Conservation (phyloP, 2,797 vertebrate species). For the Girardinus metallicus region DNA sequence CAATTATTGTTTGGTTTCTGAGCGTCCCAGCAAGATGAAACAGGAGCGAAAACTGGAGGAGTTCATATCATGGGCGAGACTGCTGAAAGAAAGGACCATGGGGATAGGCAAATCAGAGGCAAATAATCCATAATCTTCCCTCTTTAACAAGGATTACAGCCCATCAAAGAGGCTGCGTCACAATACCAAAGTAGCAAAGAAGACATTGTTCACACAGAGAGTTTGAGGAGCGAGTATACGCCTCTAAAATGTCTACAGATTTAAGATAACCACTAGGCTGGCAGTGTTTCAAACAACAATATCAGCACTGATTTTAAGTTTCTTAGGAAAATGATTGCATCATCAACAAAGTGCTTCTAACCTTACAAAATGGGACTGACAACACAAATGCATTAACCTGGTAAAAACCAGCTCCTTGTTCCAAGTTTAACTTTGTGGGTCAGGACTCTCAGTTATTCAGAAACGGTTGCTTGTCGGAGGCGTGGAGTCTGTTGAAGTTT, state of each 20-base stretch:
- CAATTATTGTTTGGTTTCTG: constrained; percentile 66
- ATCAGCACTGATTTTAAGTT: background rate
- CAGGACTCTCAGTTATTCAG: background rate
- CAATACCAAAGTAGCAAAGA: constrained; percentile 75
- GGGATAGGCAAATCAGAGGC: constrained; percentile 79
- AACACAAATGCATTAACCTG: background rate
- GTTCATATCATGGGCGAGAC: constrained; percentile 46
- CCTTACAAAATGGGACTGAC: background rate
- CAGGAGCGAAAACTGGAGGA: constrained; percentile 51
- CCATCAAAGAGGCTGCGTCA: constrained; percentile 71
- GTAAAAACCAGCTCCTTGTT: background rate
- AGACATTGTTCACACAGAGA: constrained; percentile 69
- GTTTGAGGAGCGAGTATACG: constrained; percentile 55
- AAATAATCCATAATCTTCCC: constrained; percentile 82
- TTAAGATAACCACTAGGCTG: background rate
- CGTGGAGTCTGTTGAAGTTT: background rate
- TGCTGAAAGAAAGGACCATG: constrained; percentile 79
- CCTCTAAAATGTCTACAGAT: constrained; percentile 20
- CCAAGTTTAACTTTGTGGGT: background rate
- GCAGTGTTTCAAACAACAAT: background rate
- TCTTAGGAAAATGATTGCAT: background rate
- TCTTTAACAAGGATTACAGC: constrained; percentile 82
- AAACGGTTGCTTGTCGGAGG: background rate
- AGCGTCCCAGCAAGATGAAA: constrained; percentile 64
- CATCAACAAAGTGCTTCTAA: background rate